phyloP scores from a whole-genome alignment of 2,888 invertebrate species.

The Brachylomia viminalis region DNA sequence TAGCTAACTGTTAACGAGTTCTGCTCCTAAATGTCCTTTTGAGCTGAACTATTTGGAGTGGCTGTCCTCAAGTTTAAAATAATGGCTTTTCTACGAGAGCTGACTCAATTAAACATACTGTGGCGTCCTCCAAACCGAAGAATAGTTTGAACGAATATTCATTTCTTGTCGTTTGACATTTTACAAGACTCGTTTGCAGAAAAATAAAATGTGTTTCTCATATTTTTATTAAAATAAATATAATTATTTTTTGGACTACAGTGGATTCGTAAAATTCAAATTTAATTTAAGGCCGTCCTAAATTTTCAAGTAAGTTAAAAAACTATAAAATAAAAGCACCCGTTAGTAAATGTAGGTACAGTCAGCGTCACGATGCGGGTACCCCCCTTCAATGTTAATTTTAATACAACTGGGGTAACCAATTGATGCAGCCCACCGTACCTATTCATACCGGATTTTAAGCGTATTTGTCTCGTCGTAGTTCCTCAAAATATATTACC shows the following conservation, averaged over 20 bases:
- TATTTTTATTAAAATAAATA: background rate
- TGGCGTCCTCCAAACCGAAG: conserved; percentile 1
- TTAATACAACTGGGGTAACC: no score
- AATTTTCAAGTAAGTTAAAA: background rate
- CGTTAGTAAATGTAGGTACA: background rate
- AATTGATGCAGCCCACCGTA: no score
- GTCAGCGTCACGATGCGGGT: no score
- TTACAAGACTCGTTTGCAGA: background rate
- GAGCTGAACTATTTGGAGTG: conserved; percentile 43
- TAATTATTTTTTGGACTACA: background rate
- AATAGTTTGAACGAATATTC: background rate
- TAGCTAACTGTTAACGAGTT: conserved; percentile 55
- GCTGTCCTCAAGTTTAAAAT: conserved; percentile 57
- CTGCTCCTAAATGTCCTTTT: conserved; percentile 33
- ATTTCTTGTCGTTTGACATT: conserved; percentile 24
- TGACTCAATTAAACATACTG: conserved; percentile 41
- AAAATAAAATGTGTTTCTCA: background rate
- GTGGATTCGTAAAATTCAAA: background rate
- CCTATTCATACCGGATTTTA: no score
- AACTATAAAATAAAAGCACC: background rate
- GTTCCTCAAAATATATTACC: background rate
- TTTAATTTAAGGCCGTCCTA: background rate
- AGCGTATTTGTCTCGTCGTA: background rate
- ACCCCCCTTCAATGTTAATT: no score
- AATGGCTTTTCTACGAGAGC: conserved; percentile 49